These are phyloP conservation scores for Oreochromis spilurus DNA, from an alignment of 2,113 vertebrate species.

Conservation along the genomic window DNA sequence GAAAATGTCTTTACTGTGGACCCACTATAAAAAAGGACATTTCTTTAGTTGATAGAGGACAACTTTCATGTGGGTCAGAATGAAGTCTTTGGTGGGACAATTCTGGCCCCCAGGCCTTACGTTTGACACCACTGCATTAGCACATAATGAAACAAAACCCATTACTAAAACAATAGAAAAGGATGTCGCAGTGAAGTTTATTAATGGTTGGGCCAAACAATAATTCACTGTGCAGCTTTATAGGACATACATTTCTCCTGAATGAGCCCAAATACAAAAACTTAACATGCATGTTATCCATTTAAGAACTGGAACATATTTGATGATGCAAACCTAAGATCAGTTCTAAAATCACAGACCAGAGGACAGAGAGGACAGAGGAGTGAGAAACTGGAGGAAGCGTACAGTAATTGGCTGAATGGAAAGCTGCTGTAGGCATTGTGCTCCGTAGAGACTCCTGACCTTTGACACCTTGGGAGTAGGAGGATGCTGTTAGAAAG, in stretches of 20 bases:
- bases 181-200: background rate
- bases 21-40: background rate
- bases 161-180: background rate
- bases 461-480: background rate
- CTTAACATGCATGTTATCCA: background rate
- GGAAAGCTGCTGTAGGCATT: background rate
- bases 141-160: background rate
- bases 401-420: background rate
- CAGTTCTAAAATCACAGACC: background rate
- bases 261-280: background rate
- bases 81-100: background rate
- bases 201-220: background rate
- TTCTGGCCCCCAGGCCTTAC: background rate
- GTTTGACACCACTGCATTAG: background rate
- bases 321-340: background rate
- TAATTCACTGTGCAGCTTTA: background rate
- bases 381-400: background rate
- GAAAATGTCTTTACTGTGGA: background rate
- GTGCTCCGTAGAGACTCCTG: background rate
- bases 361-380: background rate
- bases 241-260: background rate
- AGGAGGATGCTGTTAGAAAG: background rate
- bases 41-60: background rate
- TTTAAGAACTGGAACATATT: background rate
- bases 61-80: background rate